phyloP scores from a whole-genome alignment of 1,140 invertebrate genomes.

The Gonatopus flavifemur region DNA sequence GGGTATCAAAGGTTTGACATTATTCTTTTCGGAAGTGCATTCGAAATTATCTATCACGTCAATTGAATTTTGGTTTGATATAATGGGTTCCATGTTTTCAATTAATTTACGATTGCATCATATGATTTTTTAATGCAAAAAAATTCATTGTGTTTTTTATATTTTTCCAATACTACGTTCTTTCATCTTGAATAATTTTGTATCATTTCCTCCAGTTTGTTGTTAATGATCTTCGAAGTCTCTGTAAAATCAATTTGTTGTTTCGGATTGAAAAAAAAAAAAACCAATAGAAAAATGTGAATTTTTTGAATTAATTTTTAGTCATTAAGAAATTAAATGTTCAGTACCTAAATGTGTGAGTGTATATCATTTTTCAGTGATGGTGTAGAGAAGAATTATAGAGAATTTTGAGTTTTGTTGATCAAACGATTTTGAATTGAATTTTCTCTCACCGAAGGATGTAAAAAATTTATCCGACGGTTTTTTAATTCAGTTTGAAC shows the following conservation, averaged over 20 bases:
- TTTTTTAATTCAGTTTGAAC: slow-evolving; percentile 11
- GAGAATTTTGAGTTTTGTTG: neutral
- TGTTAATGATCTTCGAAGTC: no score
- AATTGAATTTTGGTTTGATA: neutral
- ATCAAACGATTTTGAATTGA: neutral
- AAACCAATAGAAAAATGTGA: no score
- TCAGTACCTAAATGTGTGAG: neutral
- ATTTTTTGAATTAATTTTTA: no score
- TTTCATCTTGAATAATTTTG: no score
- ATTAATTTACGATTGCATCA: neutral
- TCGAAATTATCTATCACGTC: neutral
- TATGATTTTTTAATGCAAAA: neutral
- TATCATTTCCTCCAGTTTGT: no score
- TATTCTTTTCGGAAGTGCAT: slow-evolving; percentile 4
- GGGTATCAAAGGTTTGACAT: neutral
- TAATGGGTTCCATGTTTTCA: no score
- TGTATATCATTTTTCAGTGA: neutral
- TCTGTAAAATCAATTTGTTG: no score
- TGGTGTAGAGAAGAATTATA: neutral
- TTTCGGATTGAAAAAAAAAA: no score
- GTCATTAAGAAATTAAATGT: slow-evolving; percentile 8
- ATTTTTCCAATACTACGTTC: no score
- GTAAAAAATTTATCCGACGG: slow-evolving; percentile 5
- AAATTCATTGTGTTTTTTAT: no score
- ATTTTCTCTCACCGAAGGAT: neutral